Conservation (phyloP, 1,140 invertebrate genomes). For the Apis cerana region DNA sequence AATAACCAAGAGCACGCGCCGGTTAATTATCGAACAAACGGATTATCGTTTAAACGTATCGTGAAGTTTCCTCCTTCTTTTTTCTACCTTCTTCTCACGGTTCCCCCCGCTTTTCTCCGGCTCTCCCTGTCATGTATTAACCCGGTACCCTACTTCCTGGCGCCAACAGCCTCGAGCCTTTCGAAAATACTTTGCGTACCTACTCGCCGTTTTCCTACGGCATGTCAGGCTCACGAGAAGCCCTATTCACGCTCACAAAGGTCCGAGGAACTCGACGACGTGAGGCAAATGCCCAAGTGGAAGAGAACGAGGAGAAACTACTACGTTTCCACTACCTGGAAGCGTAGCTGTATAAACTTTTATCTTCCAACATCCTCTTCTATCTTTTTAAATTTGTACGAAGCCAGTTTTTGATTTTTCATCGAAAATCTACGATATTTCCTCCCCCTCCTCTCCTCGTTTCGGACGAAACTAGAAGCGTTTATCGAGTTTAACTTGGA, state of each 20-base stretch:
- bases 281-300: background rate
- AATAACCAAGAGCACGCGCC: too few species aligned
- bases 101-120: constrained; percentile 15
- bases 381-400: background rate
- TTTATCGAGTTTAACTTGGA: too few species aligned
- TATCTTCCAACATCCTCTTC: background rate
- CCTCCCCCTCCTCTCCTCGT: background rate
- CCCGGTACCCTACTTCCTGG: constrained; percentile 74
- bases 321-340: background rate
- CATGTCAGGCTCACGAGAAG: constrained; percentile 14
- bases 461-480: background rate
- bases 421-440: background rate
- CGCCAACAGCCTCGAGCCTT: constrained; percentile 69
- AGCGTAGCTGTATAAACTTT: background rate
- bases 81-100: constrained; percentile 30
- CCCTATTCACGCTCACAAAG: constrained; percentile 47
- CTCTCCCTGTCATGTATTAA: constrained; percentile 61
- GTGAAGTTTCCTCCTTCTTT: constrained; percentile 49
- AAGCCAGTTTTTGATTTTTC: background rate
- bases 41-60: too few species aligned
- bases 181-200: constrained; percentile 74
- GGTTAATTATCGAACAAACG: background rate
- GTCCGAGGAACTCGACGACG: background rate
- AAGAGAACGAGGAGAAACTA: background rate
- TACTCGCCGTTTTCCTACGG: constrained; percentile 44